phyloP scores from a whole-genome alignment of 1,140 invertebrate species.

The Drosophila guanche region DNA sequence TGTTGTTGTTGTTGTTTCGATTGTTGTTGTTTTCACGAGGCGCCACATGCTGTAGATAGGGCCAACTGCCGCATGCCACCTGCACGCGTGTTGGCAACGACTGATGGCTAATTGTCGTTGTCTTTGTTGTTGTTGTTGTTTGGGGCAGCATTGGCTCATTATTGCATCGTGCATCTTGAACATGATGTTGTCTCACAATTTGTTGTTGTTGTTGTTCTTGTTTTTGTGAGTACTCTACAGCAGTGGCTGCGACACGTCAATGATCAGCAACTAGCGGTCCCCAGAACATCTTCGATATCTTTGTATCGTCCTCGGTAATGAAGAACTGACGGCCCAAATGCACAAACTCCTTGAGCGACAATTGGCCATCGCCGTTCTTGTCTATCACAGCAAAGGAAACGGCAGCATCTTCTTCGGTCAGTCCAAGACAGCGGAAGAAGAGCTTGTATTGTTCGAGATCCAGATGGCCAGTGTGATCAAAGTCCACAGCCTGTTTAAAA shows the following conservation, averaged over 20 bases:
- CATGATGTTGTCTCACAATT: conserved; percentile 25
- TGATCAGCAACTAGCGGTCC: conserved; percentile 86
- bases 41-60: conserved; percentile 75
- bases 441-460: conserved; percentile 91
- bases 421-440: conserved; percentile 91
- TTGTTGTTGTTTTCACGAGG: conserved; percentile 38
- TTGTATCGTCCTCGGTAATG: conserved; percentile 89
- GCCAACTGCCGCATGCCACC: conserved; percentile 61
- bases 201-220: conserved; percentile 16
- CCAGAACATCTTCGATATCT: conserved; percentile 93
- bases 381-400: conserved; percentile 91
- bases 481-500: conserved; percentile 89
- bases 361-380: conserved; percentile 89
- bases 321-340: conserved; percentile 91
- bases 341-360: conserved; percentile 91
- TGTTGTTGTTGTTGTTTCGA: conserved; percentile 9
- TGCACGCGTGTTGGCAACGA: conserved; percentile 64
- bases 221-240: conserved; percentile 63
- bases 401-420: conserved; percentile 89
- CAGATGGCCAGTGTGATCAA: conserved; percentile 90
- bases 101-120: conserved; percentile 9
- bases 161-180: conserved; percentile 17
- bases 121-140: conserved; percentile 25
- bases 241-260: conserved; percentile 79
- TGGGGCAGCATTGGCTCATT: conserved; percentile 63